A percentile compares a stretch with the other conserved stretches of the same genome.
These are phyloP conservation scores for Melanchra persicariae DNA, from an alignment of 2,888 invertebrate species.

Conservation along the genomic window DNA sequence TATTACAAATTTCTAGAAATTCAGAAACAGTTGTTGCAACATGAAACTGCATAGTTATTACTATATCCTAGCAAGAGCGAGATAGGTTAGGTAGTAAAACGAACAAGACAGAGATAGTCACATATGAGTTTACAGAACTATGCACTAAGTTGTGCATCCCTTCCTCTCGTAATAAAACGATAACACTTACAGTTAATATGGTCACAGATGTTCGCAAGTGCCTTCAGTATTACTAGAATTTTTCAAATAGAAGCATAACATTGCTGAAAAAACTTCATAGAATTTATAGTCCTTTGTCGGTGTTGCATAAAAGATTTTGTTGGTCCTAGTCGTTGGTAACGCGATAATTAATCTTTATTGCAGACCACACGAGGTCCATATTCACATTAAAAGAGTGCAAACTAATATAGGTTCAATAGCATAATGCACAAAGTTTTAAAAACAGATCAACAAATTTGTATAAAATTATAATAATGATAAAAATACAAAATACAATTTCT, in stretches of 20 bases:
- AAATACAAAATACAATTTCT: too few species aligned
- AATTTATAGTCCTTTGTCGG: too few species aligned
- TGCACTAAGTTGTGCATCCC: conserved; percentile 38
- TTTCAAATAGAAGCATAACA: conserved; percentile 16
- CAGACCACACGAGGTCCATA: too few species aligned
- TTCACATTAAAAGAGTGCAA: too few species aligned
- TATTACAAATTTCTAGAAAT: conserved; percentile 18
- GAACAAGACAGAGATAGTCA: background rate
- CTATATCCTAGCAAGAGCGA: conserved; percentile 11
- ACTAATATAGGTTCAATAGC: too few species aligned
- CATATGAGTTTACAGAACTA: conserved; percentile 23
- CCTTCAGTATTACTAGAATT: conserved; percentile 36
- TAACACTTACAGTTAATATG: conserved; percentile 45
- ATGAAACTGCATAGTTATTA: conserved; percentile 15
- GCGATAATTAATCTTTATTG: too few species aligned
- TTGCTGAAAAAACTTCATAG: background rate
- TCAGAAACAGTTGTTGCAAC: conserved; percentile 22
- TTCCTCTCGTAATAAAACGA: conserved; percentile 34
- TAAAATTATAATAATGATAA: too few species aligned
- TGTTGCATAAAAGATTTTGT: too few species aligned
- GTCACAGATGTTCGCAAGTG: conserved; percentile 47
- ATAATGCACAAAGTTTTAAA: too few species aligned
- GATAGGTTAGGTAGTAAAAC: background rate
- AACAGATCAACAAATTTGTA: too few species aligned
- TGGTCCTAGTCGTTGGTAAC: too few species aligned